These are phyloP conservation scores for Pectinophora gossypiella DNA, from an alignment of 1,140 invertebrate genomes.

Conservation along the genomic window DNA sequence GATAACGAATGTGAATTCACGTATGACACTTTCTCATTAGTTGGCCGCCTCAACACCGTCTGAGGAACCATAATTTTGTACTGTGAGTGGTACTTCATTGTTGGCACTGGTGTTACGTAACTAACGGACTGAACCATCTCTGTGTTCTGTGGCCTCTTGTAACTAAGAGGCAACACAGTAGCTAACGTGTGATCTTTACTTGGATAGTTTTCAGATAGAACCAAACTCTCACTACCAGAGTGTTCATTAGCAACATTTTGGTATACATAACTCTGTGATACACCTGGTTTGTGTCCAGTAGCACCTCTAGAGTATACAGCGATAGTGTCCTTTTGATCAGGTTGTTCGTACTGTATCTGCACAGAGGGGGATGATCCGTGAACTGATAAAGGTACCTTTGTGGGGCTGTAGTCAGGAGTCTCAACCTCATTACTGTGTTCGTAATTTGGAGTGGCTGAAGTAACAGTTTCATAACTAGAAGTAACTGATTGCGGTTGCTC, in stretches of 20 bases:
- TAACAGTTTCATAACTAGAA: slow-evolving; percentile 19
- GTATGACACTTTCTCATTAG: slow-evolving; percentile 49
- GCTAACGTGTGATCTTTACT: slow-evolving; percentile 61
- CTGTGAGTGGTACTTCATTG: slow-evolving; percentile 51
- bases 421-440: neutral
- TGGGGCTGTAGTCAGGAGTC: slow-evolving; percentile 9
- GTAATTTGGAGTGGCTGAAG: slow-evolving; percentile 14
- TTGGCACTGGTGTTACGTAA: slow-evolving; percentile 56
- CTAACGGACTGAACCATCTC: slow-evolving; percentile 46
- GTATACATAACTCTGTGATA: slow-evolving; percentile 39
- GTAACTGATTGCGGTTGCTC: slow-evolving; percentile 22
- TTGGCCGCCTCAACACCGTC: slow-evolving; percentile 41
- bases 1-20: slow-evolving; percentile 47
- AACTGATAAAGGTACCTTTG: slow-evolving; percentile 8
- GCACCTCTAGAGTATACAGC: slow-evolving; percentile 36
- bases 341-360: slow-evolving; percentile 12
- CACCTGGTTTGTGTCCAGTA: slow-evolving; percentile 29
- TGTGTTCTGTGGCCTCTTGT: slow-evolving; percentile 29
- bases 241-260: slow-evolving; percentile 32
- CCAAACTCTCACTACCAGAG: slow-evolving; percentile 22
- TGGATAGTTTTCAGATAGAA: slow-evolving; percentile 54
- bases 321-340: slow-evolving; percentile 28
- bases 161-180: slow-evolving; percentile 48
- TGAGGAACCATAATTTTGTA: slow-evolving; percentile 62
- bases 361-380: slow-evolving; percentile 1